A percentile compares a stretch with the other conserved stretches of the same genome.
These are phyloP conservation scores for Pentalonia nigronervosa DNA, from an alignment of 1,140 invertebrate species.

Conservation along the genomic window DNA sequence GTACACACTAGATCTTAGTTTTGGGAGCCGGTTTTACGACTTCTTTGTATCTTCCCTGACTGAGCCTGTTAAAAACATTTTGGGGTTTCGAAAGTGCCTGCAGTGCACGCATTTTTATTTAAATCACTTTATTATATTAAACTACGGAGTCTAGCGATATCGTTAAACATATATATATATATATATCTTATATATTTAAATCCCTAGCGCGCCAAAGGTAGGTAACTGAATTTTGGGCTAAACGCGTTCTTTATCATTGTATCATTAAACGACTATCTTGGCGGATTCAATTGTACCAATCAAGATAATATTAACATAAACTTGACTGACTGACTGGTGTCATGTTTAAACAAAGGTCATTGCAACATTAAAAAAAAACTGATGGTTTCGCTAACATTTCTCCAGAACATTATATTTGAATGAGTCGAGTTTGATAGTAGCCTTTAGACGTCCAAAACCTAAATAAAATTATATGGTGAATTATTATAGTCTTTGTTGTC, in stretches of 20 bases:
- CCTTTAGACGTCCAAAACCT: neutral
- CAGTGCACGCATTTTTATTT: neutral
- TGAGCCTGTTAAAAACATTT: neutral
- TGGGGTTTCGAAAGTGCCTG: neutral
- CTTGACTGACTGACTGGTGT: too few relatives aligned
- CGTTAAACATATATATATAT: too few relatives aligned
- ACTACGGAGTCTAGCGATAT: too few relatives aligned
- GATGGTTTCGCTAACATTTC: slow-evolving; percentile 39
- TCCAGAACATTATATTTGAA: neutral
- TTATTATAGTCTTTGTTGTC: too few relatives aligned
- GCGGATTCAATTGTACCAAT: neutral
- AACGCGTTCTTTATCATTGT: neutral
- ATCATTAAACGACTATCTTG: neutral
- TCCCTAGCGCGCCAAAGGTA: neutral
- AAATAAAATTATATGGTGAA: neutral
- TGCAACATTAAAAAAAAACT: neutral
- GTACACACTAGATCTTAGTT: neutral
- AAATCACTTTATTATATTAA: neutral
- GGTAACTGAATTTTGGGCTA: neutral
- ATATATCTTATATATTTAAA: neutral
- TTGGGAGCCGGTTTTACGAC: neutral
- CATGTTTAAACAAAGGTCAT: neutral
- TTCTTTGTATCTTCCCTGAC: neutral
- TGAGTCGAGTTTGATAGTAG: neutral
- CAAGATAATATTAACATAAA: neutral